A percentile compares a stretch with the other conserved stretches of the same genome.
Evolutionary conservation across 1,140 invertebrate genomes (phyloP).

Genomic region (Parasteatoda tepidariorum): DNA sequence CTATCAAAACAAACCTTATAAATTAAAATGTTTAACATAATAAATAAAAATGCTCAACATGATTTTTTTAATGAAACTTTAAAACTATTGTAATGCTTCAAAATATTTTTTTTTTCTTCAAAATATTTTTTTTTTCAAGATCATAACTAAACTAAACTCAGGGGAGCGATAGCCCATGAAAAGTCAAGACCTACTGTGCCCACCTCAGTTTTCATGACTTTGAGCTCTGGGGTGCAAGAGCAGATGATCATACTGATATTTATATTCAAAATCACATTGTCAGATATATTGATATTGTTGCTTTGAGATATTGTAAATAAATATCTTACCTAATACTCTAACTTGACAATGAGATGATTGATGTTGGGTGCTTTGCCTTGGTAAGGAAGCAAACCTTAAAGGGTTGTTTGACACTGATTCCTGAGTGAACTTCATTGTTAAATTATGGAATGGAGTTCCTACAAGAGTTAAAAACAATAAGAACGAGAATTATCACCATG

Average conservation of each 20-base stretch:
- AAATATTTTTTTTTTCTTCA: no score
- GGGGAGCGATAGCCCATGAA: background rate
- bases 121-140: no score
- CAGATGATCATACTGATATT: background rate
- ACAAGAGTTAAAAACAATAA: background rate
- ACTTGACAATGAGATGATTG: slow-evolving; percentile 8
- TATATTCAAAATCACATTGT: background rate
- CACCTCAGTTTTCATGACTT: no score
- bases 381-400: slow-evolving; percentile 25
- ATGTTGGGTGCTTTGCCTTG: slow-evolving; percentile 3
- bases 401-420: background rate
- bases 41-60: no score
- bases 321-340: slow-evolving; percentile 37
- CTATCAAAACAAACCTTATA: no score
- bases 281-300: background rate
- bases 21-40: no score
- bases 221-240: no score
- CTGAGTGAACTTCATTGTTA: slow-evolving; percentile 8
- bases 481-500: background rate
- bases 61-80: no score
- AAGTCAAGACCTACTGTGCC: no score
- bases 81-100: no score
- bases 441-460: slow-evolving; percentile 17
- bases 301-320: background rate
- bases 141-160: no score